Conservation (phyloP, 2,113 vertebrate species). For the Emydocephalus ijimae region DNA sequence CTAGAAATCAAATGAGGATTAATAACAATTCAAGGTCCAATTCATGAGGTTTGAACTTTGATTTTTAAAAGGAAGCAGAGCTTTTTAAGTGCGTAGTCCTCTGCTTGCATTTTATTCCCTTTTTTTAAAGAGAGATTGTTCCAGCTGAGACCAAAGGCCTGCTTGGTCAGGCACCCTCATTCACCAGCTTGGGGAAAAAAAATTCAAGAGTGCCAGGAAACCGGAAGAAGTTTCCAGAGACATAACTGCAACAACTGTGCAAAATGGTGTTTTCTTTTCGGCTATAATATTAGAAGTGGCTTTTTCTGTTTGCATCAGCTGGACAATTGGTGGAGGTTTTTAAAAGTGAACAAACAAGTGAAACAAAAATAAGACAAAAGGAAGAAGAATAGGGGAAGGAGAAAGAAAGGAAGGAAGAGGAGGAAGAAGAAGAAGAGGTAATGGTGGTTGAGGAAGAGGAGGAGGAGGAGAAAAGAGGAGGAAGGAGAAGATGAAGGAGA, state of each 20-base stretch:
- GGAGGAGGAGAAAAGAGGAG: accelerated
- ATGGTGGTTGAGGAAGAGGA: no score
- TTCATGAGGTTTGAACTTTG: neutral
- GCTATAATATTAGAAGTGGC: neutral
- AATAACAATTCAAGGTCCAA: neutral
- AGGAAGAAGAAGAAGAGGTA: no score
- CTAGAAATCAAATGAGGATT: neutral
- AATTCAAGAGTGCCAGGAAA: neutral
- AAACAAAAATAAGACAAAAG: neutral
- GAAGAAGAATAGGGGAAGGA: no score
- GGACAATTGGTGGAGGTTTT: neutral
- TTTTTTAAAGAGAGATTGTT: neutral
- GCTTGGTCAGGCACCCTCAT: neutral
- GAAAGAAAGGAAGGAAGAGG: no score
- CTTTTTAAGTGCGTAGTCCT: neutral
- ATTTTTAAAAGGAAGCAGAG: neutral
- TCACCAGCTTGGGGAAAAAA: neutral
- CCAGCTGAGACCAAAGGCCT: neutral
- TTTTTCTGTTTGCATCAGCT: neutral
- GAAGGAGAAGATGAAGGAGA: no score
- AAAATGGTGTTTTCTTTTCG: neutral
- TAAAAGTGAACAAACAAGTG: neutral
- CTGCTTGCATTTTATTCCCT: neutral
- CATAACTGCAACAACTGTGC: neutral
- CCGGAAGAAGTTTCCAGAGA: neutral